Base-by-base conservation (phyloP, 2,888 invertebrate genomes). In the Atherix ibis region DNA sequence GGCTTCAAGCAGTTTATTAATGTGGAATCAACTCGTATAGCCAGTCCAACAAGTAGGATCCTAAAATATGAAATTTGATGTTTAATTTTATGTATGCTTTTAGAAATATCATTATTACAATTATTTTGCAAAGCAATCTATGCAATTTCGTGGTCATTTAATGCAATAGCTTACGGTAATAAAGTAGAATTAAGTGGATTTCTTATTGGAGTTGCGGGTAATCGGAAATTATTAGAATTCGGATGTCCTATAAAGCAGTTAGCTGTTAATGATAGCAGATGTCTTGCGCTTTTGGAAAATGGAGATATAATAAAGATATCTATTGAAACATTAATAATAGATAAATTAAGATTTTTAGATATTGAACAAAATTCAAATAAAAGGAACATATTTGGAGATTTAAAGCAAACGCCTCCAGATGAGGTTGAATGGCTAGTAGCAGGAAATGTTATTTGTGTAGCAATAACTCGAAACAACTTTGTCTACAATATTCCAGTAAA, bases 401-500 rank as follows among this genome's bases (percentile, higher is more conserved):
- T n/a, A n/a, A 16, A 5, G 3, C 19, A 2, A 9, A 31, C 5
- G 52, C 54, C n/a, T 19, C 43, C 43, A 42, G 54, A 70, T 16
- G 47, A 51, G 14, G 56, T 64, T 40, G n/a, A n/a, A 58, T 70
- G 34, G 57, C 58, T 25, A 62, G 62, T 43, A 67, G 69, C 6
- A 51, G 54, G 14, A 61, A 57, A n/a, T n/a, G n/a, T n/a, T n/a
- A n/a, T 69, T 17, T 62, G 55, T 39, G 53, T 66, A 4, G 67
- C 64, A 5, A 45, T 67, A 22, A 57, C 65, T 13, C 46, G 50
- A 14, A 46, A 48, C 12, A 74, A 75, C 43, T 54, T 55, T 14
- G 61, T 79, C 1, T 83, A 71, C 48, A 66, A 70, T 45, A 56
- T 77, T 32, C 79, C 80, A 10, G 62, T 61, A 4, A 63, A 65